Percentiles rank a stretch among this genome's conserved stretches.
These are phyloP conservation scores for Drosophila quinaria DNA, from an alignment of 2,888 invertebrate genomes.

Conservation along the genomic window DNA sequence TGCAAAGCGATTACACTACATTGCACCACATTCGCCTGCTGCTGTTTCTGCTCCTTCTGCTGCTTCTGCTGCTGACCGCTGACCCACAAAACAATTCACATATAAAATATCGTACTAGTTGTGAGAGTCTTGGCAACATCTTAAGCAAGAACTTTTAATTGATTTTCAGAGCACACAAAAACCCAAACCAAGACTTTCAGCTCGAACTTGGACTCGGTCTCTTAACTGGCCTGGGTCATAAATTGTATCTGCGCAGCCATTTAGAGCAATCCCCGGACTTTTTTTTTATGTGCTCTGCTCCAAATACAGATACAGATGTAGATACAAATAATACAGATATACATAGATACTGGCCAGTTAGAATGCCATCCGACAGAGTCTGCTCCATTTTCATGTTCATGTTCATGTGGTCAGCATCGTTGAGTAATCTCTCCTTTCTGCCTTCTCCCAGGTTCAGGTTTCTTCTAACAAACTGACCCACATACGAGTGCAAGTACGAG, in stretches of 20 bases:
- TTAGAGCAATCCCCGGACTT: constrained; percentile 64
- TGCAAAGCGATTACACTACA: constrained; percentile 51
- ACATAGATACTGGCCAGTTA: neutral
- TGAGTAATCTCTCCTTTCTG: constrained; percentile 71
- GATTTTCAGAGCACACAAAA: constrained; percentile 67
- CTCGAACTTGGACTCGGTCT: constrained; percentile 53
- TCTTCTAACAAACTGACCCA: constrained; percentile 74
- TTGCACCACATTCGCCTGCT: too few species aligned
- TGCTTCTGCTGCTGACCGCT: constrained; percentile 12
- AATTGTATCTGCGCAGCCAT: constrained; percentile 77
- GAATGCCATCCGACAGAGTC: constrained; percentile 20
- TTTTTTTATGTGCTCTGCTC: constrained; percentile 68
- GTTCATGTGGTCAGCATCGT: constrained; percentile 70
- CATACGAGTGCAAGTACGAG: constrained; percentile 15
- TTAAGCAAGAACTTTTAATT: constrained; percentile 78
- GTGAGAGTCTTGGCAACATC: constrained; percentile 58
- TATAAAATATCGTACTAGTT: neutral
- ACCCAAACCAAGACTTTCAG: constrained; percentile 12
- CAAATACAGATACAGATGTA: constrained; percentile 36
- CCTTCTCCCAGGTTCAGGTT: constrained; percentile 70
- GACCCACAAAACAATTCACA: constrained; percentile 34
- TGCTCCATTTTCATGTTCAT: constrained; percentile 44
- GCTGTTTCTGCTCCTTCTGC: too few species aligned
- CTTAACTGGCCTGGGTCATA: constrained; percentile 70
- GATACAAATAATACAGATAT: constrained; percentile 4